A percentile compares a stretch with the other conserved stretches of the same genome.
These are phyloP conservation scores for Lutra lutra DNA, from an alignment of 2,797 vertebrate genomes.

Conservation along the genomic window DNA sequence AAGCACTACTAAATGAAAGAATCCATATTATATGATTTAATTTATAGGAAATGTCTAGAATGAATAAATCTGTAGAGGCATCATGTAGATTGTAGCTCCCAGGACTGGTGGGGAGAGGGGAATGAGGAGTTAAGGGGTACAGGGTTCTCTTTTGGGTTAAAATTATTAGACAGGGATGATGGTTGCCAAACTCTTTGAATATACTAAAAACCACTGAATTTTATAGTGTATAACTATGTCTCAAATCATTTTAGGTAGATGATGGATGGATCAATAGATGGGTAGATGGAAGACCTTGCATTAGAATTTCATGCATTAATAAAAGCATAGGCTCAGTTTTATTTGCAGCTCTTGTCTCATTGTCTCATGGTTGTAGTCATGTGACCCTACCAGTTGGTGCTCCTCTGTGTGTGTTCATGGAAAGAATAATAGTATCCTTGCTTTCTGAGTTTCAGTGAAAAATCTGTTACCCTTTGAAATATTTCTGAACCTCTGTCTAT, in stretches of 20 bases:
- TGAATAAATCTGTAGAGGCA: background rate
- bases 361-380: background rate
- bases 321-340: background rate
- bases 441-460: background rate
- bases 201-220: background rate
- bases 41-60: background rate
- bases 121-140: background rate
- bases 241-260: background rate
- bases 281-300: background rate
- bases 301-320: background rate
- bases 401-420: background rate
- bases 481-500: background rate
- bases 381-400: background rate
- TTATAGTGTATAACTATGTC: background rate
- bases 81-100: background rate
- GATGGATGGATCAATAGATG: background rate
- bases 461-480: background rate
- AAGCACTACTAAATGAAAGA: background rate
- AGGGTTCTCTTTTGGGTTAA: background rate
- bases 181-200: background rate
- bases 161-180: background rate
- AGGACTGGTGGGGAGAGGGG: background rate
- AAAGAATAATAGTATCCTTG: background rate
- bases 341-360: background rate
- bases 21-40: background rate